Evolutionary conservation across 2,797 vertebrate species (phyloP).

Genomic region (Paratrypauchen microcephalus): DNA sequence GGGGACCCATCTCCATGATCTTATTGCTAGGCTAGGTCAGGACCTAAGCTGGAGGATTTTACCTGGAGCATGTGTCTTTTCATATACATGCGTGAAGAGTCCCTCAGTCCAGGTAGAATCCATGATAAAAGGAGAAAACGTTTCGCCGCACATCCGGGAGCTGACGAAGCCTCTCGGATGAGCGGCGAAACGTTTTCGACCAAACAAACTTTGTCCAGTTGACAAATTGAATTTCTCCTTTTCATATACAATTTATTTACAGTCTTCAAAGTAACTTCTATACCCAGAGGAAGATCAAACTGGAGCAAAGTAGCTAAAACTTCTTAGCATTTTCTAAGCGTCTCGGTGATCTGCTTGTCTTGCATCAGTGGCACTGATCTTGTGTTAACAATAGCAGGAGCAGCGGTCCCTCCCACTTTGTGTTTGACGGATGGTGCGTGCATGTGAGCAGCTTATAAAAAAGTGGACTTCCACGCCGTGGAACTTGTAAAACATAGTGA

Average conservation of each 20-base stretch:
- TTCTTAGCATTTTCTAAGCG: slow-evolving; percentile 8
- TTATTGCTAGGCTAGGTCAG: too few species aligned
- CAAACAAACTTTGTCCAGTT: too few species aligned
- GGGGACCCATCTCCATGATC: too few species aligned
- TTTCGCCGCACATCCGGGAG: too few species aligned
- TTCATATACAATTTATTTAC: neutral
- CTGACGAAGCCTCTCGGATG: too few species aligned
- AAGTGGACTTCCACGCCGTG: slow-evolving; percentile 66
- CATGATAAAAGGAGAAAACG: too few species aligned
- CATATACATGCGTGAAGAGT: too few species aligned
- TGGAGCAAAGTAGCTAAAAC: neutral
- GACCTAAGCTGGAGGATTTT: too few species aligned
- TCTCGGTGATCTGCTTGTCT: slow-evolving; percentile 9
- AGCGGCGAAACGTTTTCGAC: too few species aligned
- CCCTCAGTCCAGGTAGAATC: too few species aligned
- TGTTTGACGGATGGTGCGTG: slow-evolving; percentile 56
- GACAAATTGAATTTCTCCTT: too few species aligned
- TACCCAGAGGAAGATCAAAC: neutral
- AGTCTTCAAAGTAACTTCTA: neutral
- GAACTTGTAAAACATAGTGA: slow-evolving; percentile 74
- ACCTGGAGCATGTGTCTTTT: too few species aligned
- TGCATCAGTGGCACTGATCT: slow-evolving; percentile 17
- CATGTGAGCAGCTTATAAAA: slow-evolving; percentile 65
- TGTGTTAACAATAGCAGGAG: slow-evolving; percentile 33
- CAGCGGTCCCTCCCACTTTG: slow-evolving; percentile 32